phyloP scores from a whole-genome alignment of 1,140 invertebrate species.

The Bombus superbus region DNA sequence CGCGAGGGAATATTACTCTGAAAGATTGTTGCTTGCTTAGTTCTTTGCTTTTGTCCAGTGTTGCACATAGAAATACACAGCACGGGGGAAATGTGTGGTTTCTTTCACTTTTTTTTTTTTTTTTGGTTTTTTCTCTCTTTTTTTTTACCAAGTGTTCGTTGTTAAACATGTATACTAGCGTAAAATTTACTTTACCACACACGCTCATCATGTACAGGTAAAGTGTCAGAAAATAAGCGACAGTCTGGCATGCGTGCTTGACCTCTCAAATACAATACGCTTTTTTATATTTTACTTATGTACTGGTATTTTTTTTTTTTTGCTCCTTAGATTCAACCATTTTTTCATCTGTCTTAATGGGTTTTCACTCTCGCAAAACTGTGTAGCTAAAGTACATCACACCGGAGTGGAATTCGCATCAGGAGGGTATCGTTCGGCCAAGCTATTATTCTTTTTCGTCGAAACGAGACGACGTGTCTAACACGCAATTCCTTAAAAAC shows the following conservation, averaged over 20 bases:
- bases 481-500: conserved; percentile 12
- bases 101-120: not conserved
- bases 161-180: conserved; percentile 64
- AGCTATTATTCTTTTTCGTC: not conserved
- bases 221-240: conserved; percentile 78
- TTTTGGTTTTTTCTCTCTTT: not conserved
- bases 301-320: not conserved
- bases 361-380: conserved; percentile 2
- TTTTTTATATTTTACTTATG: conserved; percentile 4
- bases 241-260: conserved; percentile 71
- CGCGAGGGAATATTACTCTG: conserved; percentile 9
- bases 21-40: conserved; percentile 31
- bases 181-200: conserved; percentile 63
- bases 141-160: conserved; percentile 65
- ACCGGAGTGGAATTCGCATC: conserved; percentile 61
- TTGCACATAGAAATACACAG: conserved; percentile 13
- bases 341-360: not conserved
- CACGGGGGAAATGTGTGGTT: conserved; percentile 8
- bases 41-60: conserved; percentile 7
- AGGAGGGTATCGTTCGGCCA: conserved; percentile 58
- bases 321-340: conserved; percentile 1
- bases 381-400: conserved; percentile 56
- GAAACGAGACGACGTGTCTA: conserved; percentile 3
- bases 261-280: conserved; percentile 53
- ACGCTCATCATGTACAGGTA: conserved; percentile 61